A percentile compares a stretch with the other conserved stretches of the same genome.
phyloP scores from a whole-genome alignment of 2,888 invertebrate genomes.

The Cybosia mesomella region DNA sequence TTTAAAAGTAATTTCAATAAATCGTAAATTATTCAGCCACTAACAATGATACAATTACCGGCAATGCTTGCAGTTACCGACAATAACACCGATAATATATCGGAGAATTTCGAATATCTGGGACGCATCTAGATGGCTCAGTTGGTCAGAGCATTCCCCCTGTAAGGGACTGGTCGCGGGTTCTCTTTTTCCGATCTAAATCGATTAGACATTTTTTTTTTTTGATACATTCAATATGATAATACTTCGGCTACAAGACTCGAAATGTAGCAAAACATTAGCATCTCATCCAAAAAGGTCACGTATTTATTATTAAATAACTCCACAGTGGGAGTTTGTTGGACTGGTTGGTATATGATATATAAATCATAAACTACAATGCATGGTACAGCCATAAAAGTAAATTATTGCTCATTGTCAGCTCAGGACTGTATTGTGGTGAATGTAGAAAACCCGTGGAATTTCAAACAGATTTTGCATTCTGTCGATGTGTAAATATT shows the following conservation, averaged over 20 bases:
- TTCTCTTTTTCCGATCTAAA: no score
- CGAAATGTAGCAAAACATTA: not conserved
- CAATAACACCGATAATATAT: no score
- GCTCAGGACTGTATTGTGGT: constrained; percentile 2
- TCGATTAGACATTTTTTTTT: no score
- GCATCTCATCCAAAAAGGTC: not conserved
- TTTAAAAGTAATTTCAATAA: no score
- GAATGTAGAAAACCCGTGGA: not conserved
- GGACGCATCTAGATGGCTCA: no score
- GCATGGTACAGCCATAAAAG: constrained; percentile 21
- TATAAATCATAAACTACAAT: constrained; percentile 31
- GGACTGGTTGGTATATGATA: not conserved
- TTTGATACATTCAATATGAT: no score
- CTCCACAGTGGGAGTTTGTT: not conserved
- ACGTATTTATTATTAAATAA: not conserved
- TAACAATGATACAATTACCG: no score
- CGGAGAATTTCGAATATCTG: no score
- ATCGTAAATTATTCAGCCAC: no score
- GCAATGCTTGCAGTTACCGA: no score
- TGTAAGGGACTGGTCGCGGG: no score
- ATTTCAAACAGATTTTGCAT: not conserved
- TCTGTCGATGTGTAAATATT: not conserved
- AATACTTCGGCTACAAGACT: not conserved
- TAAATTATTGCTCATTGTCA: constrained; percentile 21
- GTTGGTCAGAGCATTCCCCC: no score